Base-by-base conservation (phyloP, 2,888 invertebrate species). In the Drosophila imparisetae region DNA sequence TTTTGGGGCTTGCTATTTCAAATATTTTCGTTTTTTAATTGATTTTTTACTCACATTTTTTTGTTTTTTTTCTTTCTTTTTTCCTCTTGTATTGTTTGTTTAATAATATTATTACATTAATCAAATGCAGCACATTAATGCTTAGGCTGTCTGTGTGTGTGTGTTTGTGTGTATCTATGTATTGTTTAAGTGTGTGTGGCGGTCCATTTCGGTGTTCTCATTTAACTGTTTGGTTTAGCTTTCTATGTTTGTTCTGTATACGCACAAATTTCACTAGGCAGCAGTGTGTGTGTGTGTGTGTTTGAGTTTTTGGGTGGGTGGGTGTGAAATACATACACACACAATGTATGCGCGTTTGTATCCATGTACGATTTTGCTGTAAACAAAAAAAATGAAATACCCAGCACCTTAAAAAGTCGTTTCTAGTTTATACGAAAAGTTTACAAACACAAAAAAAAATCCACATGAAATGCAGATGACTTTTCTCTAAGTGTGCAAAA, bases 91-190 rank as follows among this genome's bases (percentile, higher is more conserved):
- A 21, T 45, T 7, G 21, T 38, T 67, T 52, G 21, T 67, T 61
- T 66, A 62, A 58, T 75, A 74, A 75, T 75, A 73, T 74, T 81
- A 81, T 81, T 81, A 80, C 71, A 72, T 69, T 78, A 69, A 84
- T 75, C 85, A 89, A 86, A 89, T 84, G 89, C 87, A 75, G 89
- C 84, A 83, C 78, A 66, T 80, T 83, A 75, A 86, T 88, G 86
- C 86, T 72, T 83, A 87, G 81, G 75, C 88, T 88, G 66, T 69
- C 57, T 72, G 34, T 59, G 52, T 58, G 42, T 66, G 18, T 66
- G 38, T 57, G 18, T 40, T 30, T 49, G 27, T 53, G 24, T 45
- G 40, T 66, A 29, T 38, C 27, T 32, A 5, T 53, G 30, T 45
- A 45, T 59, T 70, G n/a, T 68, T 18, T 68, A 18, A 48, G 36